phyloP scores from a whole-genome alignment of 2,888 invertebrate species.

The Tethea ocularis region DNA sequence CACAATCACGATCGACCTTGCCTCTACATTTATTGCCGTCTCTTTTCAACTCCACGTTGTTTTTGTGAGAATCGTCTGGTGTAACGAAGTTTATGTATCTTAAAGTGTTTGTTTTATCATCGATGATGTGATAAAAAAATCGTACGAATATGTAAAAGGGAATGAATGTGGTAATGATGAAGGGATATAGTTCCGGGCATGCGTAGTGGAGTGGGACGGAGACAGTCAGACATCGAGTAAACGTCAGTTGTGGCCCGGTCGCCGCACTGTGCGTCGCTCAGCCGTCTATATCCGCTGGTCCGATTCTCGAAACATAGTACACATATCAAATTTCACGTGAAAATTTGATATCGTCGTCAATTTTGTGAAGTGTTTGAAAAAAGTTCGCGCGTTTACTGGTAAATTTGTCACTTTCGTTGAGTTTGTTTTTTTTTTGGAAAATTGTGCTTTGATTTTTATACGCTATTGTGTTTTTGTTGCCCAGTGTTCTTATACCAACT shows the following conservation, averaged over 20 bases:
- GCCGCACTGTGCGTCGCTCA: conserved; percentile 61
- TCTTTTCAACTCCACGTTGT: conserved; percentile 40
- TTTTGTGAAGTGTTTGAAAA: conserved; percentile 70
- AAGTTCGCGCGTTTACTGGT: conserved; percentile 67
- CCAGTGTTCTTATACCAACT: conserved; percentile 62
- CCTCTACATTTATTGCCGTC: conserved; percentile 42
- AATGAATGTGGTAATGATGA: conserved; percentile 56
- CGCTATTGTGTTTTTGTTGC: conserved; percentile 72
- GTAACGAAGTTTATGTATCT: conserved; percentile 9
- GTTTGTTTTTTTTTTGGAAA: conserved; percentile 47
- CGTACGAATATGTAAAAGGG: conserved; percentile 41
- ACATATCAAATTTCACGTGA: conserved; percentile 82
- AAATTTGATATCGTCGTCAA: conserved; percentile 81
- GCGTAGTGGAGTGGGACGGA: conserved; percentile 76
- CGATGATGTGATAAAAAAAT: conserved; percentile 30
- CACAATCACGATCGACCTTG: conserved; percentile 72
- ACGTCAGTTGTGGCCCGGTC: conserved; percentile 74
- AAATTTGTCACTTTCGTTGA: conserved; percentile 52
- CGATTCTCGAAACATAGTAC: conserved; percentile 58
- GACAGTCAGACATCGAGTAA: conserved; percentile 55
- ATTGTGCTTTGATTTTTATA: conserved; percentile 53
- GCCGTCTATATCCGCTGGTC: conserved; percentile 28
- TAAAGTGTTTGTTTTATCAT: conserved; percentile 25
- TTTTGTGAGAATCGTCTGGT: conserved; percentile 7
- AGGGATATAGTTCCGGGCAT: conserved; percentile 76